phyloP scores from a whole-genome alignment of 2,888 invertebrate genomes.

The Leucophenga maculata region DNA sequence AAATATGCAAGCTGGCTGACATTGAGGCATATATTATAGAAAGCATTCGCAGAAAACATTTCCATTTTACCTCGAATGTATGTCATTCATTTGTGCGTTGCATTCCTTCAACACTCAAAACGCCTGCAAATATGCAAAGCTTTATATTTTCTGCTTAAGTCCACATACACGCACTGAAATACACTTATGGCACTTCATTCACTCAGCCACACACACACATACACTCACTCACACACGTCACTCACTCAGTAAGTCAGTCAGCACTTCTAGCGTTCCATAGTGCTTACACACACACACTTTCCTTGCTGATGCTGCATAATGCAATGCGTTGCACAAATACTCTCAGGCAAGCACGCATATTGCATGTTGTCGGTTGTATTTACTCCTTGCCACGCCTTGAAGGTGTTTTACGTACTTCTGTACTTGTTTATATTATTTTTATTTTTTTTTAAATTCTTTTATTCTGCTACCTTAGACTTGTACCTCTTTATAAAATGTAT shows the following conservation, averaged over 20 bases:
- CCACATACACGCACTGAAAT: constrained; percentile 26
- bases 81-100: too few relatives aligned
- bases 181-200: constrained; percentile 23
- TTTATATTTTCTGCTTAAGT: constrained; percentile 27
- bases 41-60: neutral
- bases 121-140: constrained; percentile 32
- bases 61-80: constrained; percentile 5
- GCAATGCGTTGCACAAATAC: constrained; percentile 29
- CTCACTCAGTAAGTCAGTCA: neutral
- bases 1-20: constrained; percentile 47
- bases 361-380: too few relatives aligned
- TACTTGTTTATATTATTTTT: too few relatives aligned
- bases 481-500: too few relatives aligned
- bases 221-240: constrained; percentile 2
- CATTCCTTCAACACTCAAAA: constrained; percentile 30
- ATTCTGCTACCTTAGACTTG: too few relatives aligned
- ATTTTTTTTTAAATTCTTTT: too few relatives aligned
- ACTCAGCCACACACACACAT: neutral
- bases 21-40: constrained; percentile 16
- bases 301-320: constrained; percentile 54
- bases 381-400: too few relatives aligned
- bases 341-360: neutral
- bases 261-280: constrained; percentile 20
- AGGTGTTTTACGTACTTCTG: too few relatives aligned
- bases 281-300: constrained; percentile 17